phyloP scores from a whole-genome alignment of 2,888 invertebrate species.

The Andrena bucephala region DNA sequence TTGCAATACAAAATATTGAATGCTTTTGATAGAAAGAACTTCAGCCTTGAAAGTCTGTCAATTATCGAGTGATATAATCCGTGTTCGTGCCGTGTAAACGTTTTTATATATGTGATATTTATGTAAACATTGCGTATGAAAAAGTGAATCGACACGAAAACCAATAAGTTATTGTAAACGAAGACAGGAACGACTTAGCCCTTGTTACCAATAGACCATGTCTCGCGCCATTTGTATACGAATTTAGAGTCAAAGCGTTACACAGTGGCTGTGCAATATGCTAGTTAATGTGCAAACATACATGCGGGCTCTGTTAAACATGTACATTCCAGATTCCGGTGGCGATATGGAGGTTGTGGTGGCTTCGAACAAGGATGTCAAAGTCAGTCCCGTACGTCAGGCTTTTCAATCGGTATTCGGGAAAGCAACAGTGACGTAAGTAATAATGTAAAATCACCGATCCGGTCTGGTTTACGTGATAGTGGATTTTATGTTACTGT shows the following conservation, averaged over 20 bases:
- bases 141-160: background rate
- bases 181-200: background rate
- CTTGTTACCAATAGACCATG: background rate
- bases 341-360: conserved; percentile 91
- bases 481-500: background rate
- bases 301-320: conserved; percentile 68
- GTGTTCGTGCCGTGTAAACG: background rate
- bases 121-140: background rate
- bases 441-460: conserved; percentile 10
- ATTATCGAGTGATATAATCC: background rate
- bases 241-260: conserved; percentile 6
- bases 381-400: conserved; percentile 91
- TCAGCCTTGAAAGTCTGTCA: background rate
- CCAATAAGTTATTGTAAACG: conserved; percentile 7
- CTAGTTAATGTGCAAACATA: conserved; percentile 69
- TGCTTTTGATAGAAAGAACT: background rate
- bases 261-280: conserved; percentile 46
- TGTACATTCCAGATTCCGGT: conserved; percentile 89
- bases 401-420: conserved; percentile 93
- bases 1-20: conserved; percentile 31
- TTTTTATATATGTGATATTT: background rate
- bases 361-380: conserved; percentile 91
- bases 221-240: background rate
- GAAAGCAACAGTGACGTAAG: conserved; percentile 91
- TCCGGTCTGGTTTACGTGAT: background rate